A percentile compares a stretch with the other conserved stretches of the same genome.
These are phyloP conservation scores for Apis florea DNA, from an alignment of 1,140 invertebrate genomes.

Conservation along the genomic window DNA sequence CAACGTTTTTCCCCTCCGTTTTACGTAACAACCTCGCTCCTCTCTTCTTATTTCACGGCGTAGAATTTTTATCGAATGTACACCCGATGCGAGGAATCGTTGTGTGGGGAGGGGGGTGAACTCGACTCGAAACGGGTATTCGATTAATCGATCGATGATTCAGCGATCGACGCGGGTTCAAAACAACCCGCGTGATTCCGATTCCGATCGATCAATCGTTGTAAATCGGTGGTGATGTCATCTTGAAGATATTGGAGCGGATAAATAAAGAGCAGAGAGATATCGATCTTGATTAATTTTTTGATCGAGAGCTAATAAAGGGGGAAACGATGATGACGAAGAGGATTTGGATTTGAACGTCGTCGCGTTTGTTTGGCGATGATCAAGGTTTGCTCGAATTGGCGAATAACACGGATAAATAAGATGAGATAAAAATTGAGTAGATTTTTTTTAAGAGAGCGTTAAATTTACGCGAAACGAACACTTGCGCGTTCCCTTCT, in stretches of 20 bases:
- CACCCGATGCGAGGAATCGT: neutral
- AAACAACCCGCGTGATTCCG: constrained; percentile 19
- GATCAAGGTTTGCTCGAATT: too few relatives aligned
- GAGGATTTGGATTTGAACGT: neutral
- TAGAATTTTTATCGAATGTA: constrained; percentile 30
- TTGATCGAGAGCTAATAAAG: neutral
- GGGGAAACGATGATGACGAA: neutral
- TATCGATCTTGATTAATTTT: neutral
- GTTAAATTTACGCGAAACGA: constrained; percentile 14
- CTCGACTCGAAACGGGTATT: constrained; percentile 18
- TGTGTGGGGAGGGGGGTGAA: neutral
- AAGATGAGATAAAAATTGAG: neutral
- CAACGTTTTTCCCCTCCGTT: neutral
- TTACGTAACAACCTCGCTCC: constrained; percentile 41
- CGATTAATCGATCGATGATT: constrained; percentile 54
- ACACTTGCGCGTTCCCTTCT: constrained; percentile 5
- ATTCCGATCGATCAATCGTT: neutral
- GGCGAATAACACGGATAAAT: neutral
- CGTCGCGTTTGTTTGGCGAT: neutral
- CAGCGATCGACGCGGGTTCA: constrained; percentile 30
- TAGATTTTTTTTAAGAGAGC: neutral
- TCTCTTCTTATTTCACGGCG: neutral
- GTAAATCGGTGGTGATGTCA: neutral
- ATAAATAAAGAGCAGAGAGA: neutral
- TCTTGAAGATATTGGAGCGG: neutral